These are phyloP conservation scores for Sebastes glaucus DNA, from an alignment of 2,797 vertebrate species.

Conservation along the genomic window DNA sequence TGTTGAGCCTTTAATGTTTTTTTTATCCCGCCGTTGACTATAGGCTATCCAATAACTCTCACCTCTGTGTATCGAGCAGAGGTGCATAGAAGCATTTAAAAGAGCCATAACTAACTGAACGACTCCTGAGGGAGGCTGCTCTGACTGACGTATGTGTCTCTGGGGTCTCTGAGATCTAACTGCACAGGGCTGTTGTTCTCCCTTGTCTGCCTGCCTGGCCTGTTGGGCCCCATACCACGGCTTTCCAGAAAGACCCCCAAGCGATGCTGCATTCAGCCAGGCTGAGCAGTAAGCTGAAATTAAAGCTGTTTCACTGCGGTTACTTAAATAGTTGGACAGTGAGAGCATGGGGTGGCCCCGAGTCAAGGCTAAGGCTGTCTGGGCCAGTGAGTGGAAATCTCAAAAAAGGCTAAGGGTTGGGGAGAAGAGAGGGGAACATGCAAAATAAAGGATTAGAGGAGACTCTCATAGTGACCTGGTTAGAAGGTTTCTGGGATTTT, in stretches of 20 bases:
- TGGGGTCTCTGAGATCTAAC: conserved; percentile 61
- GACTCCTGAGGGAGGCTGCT: conserved; percentile 58
- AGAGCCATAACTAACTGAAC: conserved; percentile 66
- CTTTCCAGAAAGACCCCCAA: conserved; percentile 81
- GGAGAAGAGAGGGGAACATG: conserved; percentile 60
- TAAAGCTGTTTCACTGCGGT: conserved; percentile 81
- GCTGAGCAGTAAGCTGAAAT: conserved; percentile 80
- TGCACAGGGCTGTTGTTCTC: conserved; percentile 67
- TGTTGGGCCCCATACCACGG: conserved; percentile 70
- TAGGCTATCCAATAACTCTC: conserved; percentile 44
- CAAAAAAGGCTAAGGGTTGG: conserved; percentile 45
- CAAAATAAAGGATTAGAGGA: conserved; percentile 67
- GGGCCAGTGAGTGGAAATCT: conserved; percentile 76
- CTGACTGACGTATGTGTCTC: conserved; percentile 74
- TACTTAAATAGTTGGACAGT: conserved; percentile 84
- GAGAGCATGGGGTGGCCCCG: conserved; percentile 78
- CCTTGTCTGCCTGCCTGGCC: conserved; percentile 72
- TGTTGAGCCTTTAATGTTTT: conserved; percentile 4
- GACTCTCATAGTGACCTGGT: conserved; percentile 63
- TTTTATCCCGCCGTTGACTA: conserved; percentile 34
- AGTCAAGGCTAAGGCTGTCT: conserved; percentile 82
- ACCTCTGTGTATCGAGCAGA: conserved; percentile 42
- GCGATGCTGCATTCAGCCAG: conserved; percentile 65
- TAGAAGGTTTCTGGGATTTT: conserved; percentile 56
- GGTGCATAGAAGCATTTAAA: conserved; percentile 63